These are phyloP conservation scores for Latrodectus hesperus DNA, from an alignment of 2,888 invertebrate species.

Conservation along the genomic window DNA sequence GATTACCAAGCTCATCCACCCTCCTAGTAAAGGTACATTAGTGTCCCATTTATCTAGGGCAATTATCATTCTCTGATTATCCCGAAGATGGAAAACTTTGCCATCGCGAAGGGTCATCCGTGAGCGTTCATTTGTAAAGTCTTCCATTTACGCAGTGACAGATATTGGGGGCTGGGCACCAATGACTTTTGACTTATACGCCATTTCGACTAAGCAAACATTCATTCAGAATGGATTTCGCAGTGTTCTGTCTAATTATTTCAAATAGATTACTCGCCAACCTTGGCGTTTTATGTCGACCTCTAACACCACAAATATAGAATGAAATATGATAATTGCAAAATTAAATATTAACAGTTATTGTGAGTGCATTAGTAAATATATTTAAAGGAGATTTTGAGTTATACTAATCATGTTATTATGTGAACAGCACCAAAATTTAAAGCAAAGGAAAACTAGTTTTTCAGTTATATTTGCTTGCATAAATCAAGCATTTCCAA, in stretches of 20 bases:
- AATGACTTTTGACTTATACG: slow-evolving; percentile 5
- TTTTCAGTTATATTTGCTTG: too few relatives aligned
- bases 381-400: too few relatives aligned
- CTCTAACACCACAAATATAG: too few relatives aligned
- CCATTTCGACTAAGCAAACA: neutral
- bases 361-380: too few relatives aligned
- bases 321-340: too few relatives aligned
- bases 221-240: neutral
- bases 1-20: neutral
- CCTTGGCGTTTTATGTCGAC: neutral
- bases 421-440: too few relatives aligned
- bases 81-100: slow-evolving; percentile 3
- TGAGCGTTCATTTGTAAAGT: slow-evolving; percentile 2
- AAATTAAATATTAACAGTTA: too few relatives aligned
- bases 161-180: neutral
- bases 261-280: too few relatives aligned
- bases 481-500: too few relatives aligned
- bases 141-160: neutral
- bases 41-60: neutral
- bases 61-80: neutral
- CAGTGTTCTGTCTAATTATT: neutral
- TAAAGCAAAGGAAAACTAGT: too few relatives aligned
- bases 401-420: too few relatives aligned
- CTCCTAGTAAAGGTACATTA: neutral
- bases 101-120: neutral